A percentile compares a stretch with the other conserved stretches of the same genome.
phyloP scores from a whole-genome alignment of 2,113 vertebrate genomes.

The Sterna hirundo region DNA sequence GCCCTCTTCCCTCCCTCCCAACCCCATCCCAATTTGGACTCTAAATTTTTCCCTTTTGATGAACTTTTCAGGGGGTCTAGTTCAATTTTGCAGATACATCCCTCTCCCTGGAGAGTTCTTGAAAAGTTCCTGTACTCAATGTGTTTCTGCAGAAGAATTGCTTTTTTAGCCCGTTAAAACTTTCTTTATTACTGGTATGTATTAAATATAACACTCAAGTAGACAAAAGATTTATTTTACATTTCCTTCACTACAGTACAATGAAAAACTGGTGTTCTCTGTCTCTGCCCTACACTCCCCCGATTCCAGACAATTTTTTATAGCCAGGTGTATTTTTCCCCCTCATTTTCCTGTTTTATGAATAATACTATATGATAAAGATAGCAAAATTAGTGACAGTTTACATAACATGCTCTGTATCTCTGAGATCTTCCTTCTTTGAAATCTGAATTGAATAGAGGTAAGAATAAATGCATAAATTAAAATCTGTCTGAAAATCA shows the following conservation, averaged over 20 bases:
- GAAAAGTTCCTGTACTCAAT: neutral
- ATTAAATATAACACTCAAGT: neutral
- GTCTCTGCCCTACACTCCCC: neutral
- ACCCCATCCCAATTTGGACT: neutral
- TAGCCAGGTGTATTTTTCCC: neutral
- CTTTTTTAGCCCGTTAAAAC: neutral
- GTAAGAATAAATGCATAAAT: conserved; percentile 9
- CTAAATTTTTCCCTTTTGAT: neutral
- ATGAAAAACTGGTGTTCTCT: neutral
- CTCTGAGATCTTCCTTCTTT: neutral
- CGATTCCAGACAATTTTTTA: neutral
- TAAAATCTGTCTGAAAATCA: neutral
- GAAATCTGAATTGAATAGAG: neutral
- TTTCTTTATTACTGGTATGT: neutral
- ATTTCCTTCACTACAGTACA: neutral
- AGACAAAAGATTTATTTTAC: neutral
- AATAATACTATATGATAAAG: neutral
- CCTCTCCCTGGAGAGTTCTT: neutral
- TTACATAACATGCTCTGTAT: neutral
- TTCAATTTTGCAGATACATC: neutral
- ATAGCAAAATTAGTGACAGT: neutral
- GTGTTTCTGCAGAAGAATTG: neutral
- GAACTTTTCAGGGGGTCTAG: neutral
- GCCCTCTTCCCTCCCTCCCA: neutral
- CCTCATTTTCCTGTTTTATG: neutral